phyloP scores from a whole-genome alignment of 1,140 invertebrate genomes.

The Acyrthosiphon pisum region DNA sequence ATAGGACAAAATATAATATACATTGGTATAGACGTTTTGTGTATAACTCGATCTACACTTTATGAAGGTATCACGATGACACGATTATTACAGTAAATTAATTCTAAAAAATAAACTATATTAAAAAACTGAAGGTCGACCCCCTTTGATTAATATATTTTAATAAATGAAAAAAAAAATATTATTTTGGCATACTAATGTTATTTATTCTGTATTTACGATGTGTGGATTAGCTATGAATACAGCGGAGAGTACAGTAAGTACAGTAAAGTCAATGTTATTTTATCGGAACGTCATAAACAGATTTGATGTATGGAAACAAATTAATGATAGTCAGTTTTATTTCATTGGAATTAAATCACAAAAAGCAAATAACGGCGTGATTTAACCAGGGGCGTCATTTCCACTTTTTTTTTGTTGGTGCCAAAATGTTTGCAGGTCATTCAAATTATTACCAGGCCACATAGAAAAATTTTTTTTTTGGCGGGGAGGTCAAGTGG shows the following conservation, averaged over 20 bases:
- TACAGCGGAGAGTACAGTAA: background rate
- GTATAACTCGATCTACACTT: background rate
- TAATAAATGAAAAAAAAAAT: background rate
- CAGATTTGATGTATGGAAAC: background rate
- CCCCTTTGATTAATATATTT: background rate
- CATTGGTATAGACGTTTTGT: background rate
- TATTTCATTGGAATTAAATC: background rate
- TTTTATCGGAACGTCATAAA: background rate
- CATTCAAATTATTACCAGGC: too few species aligned
- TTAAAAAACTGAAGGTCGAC: background rate
- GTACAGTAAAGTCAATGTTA: background rate
- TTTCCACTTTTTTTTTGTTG: too few species aligned
- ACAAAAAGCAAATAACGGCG: background rate
- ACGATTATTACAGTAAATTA: background rate
- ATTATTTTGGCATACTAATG: background rate
- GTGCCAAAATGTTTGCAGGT: too few species aligned
- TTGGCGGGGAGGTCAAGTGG: too few species aligned
- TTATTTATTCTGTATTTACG: background rate
- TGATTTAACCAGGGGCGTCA: too few species aligned
- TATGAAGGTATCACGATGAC: background rate
- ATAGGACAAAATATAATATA: background rate
- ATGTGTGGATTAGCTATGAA: background rate
- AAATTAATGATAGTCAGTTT: slow-evolving; percentile 9
- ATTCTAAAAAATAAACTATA: background rate
- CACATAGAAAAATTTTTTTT: too few species aligned